Base-by-base conservation (phyloP, 2,797 vertebrate genomes). In the Oreochromis grahami region DNA sequence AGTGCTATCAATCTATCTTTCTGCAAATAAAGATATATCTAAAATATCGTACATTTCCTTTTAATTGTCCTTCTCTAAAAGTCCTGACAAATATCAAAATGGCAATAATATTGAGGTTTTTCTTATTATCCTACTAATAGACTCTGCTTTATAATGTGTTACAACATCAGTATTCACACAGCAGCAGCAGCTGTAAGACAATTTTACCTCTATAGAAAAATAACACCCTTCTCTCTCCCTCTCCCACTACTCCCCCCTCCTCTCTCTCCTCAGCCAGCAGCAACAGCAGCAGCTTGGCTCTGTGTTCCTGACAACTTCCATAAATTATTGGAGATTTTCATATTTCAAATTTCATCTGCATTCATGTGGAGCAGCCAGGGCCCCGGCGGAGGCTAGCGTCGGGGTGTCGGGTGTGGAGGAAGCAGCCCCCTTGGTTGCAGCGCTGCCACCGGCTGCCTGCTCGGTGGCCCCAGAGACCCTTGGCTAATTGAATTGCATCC, bases 331-430 rank as follows among this genome's bases (percentile, higher is more conserved):
- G 95, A 96, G 97, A 99, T 99, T 99, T 99, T 99, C 98, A 99
- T 99, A 99, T 98, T 99, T 99, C 97, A 99, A 97, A 99, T 99
- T 99, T 99, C 97, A 98, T 99, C 98, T 99, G 97, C 98, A 99
- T 99, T 99, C 98, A 98, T 98, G 97, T 94, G 97, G 94, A 92
- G 96, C 95, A 94, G 97, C 96, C 97, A 56, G 89, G 91, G 87
- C 81, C 92, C 90, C 68, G 50, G 84, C 34, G 55, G 91, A 92
- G 87, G 58, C 84, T 94, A 97, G 96, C 96, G 96, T 96, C 96
- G 95, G 93, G 94, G 93, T 93, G 92, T 94, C 91, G 91, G 93
- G 88, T 86, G 91, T 86, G 83, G 88, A 92, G 93, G 94, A 89
- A 90, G 91, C 86, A 82, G 91, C 84, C 92, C 93, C 93, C 90